Evolutionary conservation across 2,888 invertebrate genomes (phyloP).

Genomic region (Oscheius sp.): DNA sequence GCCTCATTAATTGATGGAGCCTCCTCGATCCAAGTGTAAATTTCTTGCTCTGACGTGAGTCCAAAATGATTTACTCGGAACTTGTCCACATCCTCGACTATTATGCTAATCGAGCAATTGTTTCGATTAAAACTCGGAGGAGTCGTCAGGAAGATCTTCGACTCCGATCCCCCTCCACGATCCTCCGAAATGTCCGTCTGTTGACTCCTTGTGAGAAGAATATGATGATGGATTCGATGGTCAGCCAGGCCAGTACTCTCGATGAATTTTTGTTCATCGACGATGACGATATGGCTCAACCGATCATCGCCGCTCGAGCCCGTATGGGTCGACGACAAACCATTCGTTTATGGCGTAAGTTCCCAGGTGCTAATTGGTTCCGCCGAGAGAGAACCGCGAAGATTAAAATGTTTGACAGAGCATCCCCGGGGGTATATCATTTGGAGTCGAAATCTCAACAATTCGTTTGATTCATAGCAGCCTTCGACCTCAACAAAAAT

Average conservation of each 20-base stretch:
- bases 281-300: constrained; percentile 40
- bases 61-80: constrained; percentile 48
- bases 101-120: constrained; percentile 35
- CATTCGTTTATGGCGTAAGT: constrained; percentile 27
- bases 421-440: too few relatives aligned
- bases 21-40: too few relatives aligned
- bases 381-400: background rate
- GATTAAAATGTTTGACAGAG: too few relatives aligned
- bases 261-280: constrained; percentile 48
- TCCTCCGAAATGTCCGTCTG: constrained; percentile 15
- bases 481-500: too few relatives aligned
- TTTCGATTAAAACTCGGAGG: constrained; percentile 17
- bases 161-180: background rate
- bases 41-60: constrained; percentile 12
- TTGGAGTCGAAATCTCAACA: too few relatives aligned
- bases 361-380: background rate
- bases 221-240: constrained; percentile 45
- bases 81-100: constrained; percentile 52
- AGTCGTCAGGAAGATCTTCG: background rate
- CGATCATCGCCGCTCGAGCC: constrained; percentile 50
- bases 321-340: constrained; percentile 26
- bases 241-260: constrained; percentile 39
- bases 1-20: constrained; percentile 3
- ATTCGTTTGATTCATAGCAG: too few relatives aligned
- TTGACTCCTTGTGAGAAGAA: constrained; percentile 47